Evolutionary conservation across 2,888 invertebrate species (phyloP).

Genomic region (Stegana nigrithorax): DNA sequence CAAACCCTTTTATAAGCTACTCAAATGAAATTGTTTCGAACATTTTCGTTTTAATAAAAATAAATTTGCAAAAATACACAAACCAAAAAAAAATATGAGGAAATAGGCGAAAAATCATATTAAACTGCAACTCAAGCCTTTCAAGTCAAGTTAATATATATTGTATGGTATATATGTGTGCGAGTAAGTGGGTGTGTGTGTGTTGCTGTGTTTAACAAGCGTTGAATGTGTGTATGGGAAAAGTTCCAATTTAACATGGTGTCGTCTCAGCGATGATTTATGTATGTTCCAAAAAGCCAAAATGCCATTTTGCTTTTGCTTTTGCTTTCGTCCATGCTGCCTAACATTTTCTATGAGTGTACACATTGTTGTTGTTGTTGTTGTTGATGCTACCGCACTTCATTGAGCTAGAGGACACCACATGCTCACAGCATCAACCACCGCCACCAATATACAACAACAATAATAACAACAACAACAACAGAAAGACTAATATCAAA

Average conservation of each 20-base stretch:
- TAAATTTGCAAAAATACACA: too few species aligned
- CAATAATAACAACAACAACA: background rate
- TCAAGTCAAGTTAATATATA: background rate
- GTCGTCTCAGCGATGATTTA: slow-evolving; percentile 62
- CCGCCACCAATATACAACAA: background rate
- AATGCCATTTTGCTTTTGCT: slow-evolving; percentile 43
- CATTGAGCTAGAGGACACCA: slow-evolving; percentile 19
- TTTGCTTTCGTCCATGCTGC: slow-evolving; percentile 33
- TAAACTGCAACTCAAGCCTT: background rate
- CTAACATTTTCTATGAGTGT: slow-evolving; percentile 9
- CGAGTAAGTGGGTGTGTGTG: slow-evolving; percentile 27
- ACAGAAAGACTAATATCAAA: background rate
- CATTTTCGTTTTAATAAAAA: too few species aligned
- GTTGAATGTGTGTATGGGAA: slow-evolving; percentile 48
- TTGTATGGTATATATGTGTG: background rate
- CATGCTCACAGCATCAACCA: slow-evolving; percentile 3
- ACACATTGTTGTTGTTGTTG: slow-evolving; percentile 13
- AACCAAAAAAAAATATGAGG: too few species aligned
- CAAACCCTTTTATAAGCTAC: too few species aligned
- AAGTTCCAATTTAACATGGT: slow-evolving; percentile 63
- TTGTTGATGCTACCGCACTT: slow-evolving; percentile 28
- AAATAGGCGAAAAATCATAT: too few species aligned
- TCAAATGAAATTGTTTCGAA: too few species aligned
- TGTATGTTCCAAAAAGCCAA: slow-evolving; percentile 46
- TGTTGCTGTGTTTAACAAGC: slow-evolving; percentile 30